Conservation (phyloP, 2,888 invertebrate species). For the Athrips mouffetella region DNA sequence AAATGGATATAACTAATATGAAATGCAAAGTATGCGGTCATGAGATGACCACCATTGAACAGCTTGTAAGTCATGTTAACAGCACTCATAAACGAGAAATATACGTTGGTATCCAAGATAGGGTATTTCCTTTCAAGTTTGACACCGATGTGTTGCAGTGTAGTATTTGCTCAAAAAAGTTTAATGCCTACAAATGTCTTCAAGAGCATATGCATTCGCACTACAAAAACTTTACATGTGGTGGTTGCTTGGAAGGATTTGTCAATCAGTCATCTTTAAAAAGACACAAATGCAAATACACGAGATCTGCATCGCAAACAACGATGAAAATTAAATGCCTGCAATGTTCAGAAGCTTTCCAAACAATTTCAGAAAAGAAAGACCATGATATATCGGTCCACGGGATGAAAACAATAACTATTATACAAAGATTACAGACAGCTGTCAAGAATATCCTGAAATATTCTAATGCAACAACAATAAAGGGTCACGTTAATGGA, state of each 20-base stretch:
- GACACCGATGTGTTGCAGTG: constrained; percentile 31
- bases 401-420: neutral
- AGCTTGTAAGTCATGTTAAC: constrained; percentile 20
- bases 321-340: constrained; percentile 45
- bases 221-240: constrained; percentile 47
- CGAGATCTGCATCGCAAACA: constrained; percentile 38
- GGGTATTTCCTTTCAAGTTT: constrained; percentile 46
- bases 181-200: constrained; percentile 34
- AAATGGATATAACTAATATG: constrained; percentile 42
- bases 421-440: neutral
- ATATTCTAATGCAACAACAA: constrained; percentile 12
- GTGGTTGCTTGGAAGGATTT: too few relatives aligned
- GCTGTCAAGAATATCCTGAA: neutral
- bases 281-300: too few relatives aligned
- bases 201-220: constrained; percentile 48
- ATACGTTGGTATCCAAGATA: constrained; percentile 32
- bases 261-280: too few relatives aligned
- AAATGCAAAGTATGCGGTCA: constrained; percentile 16
- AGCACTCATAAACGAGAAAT: constrained; percentile 30
- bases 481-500: neutral
- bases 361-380: neutral
- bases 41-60: constrained; percentile 12
- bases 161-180: constrained; percentile 26
- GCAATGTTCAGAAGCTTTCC: constrained; percentile 37
- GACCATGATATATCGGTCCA: neutral